Base-by-base conservation (phyloP, 2,888 invertebrate species). In the Phymatocera aterrima region DNA sequence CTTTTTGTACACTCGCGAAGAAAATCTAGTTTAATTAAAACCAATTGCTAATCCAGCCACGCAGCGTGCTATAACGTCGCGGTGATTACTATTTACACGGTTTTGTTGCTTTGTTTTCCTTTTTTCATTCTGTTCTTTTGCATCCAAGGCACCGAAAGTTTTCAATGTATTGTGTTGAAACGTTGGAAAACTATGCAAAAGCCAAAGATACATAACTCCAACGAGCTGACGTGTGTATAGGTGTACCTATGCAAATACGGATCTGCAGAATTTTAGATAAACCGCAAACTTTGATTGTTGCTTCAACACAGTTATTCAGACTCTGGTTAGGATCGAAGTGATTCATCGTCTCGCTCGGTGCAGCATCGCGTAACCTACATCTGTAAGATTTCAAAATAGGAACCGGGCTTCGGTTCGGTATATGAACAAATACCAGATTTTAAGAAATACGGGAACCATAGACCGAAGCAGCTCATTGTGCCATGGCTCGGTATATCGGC, bases 21-120 rank as follows among this genome's bases (percentile, higher is more conserved):
- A 51, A 34, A 51, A 72, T 72, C 48, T 72, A 31, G 51, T 72
- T 72, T 72, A 72, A 72, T 72, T 72, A 72, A 72, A 72, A 51
- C n/a, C 51, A 34, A 48, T 24, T 43, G 24, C 64, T 68, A 28
- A 15, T 24, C 43, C 43, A 15, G 46, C 51, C 15, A 48, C 48
- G 51, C 34, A 8, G 12, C 18, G 34, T 31, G 70, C 51, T 51
- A n/a, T 8, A 72, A 51, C 70, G 70, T 34, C 70, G 15, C 3
- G 31, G 48, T 46, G 68, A 68, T 68, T 68, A 68, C 70, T 34
- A 51, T 72, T 72, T 72, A 21, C 34, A 48, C 24, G 18, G 31
- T 12, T 61, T 18, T 2, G 6, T 18, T 34, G n/a, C 0, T 37
- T 34, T 61, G n/a, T 3, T 34, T 34, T n/a, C 12, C 3, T 43